A percentile compares a stretch with the other conserved stretches of the same genome.
These are phyloP conservation scores for Garra rufa DNA, from an alignment of 2,113 vertebrate species.

Conservation along the genomic window DNA sequence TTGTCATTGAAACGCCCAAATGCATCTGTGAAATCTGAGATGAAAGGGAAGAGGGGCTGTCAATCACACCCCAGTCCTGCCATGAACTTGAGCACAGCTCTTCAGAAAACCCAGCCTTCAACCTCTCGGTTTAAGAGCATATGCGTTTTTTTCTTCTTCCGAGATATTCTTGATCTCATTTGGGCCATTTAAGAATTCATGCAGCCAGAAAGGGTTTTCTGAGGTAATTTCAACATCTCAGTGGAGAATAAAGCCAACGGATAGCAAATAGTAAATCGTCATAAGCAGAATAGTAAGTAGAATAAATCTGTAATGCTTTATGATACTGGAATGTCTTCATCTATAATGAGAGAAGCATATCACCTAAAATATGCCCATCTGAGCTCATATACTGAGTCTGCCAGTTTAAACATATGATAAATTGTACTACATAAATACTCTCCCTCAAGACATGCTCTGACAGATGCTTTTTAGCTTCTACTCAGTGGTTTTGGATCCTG, in stretches of 20 bases:
- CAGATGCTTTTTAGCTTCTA: conserved; percentile 5
- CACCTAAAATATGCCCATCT: not conserved
- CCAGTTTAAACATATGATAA: conserved; percentile 4
- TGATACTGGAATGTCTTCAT: not conserved
- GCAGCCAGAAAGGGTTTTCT: not conserved
- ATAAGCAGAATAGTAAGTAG: conserved; percentile 17
- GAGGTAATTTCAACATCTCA: conserved; percentile 32
- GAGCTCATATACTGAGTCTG: conserved; percentile 11
- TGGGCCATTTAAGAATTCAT: conserved; percentile 31
- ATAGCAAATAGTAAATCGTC: not conserved
- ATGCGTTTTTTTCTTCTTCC: not conserved
- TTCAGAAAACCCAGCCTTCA: conserved; percentile 26
- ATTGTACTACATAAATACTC: conserved; percentile 24
- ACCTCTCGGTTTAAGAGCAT: conserved; percentile 27
- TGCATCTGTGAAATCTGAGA: conserved; percentile 70
- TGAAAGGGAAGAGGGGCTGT: conserved; percentile 65
- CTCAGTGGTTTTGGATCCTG: conserved; percentile 11
- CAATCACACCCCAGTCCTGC: conserved; percentile 63
- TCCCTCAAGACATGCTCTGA: conserved; percentile 1
- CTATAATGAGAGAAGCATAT: conserved; percentile 3
- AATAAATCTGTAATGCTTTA: not conserved
- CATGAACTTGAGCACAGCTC: conserved; percentile 58
- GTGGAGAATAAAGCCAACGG: not conserved
- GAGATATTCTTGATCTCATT: conserved; percentile 35
- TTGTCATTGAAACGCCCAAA: conserved; percentile 73